Percentiles rank a stretch among this genome's conserved stretches.
These are phyloP conservation scores for Shinisaurus crocodilurus DNA, from an alignment of 2,113 vertebrate species.

Conservation along the genomic window DNA sequence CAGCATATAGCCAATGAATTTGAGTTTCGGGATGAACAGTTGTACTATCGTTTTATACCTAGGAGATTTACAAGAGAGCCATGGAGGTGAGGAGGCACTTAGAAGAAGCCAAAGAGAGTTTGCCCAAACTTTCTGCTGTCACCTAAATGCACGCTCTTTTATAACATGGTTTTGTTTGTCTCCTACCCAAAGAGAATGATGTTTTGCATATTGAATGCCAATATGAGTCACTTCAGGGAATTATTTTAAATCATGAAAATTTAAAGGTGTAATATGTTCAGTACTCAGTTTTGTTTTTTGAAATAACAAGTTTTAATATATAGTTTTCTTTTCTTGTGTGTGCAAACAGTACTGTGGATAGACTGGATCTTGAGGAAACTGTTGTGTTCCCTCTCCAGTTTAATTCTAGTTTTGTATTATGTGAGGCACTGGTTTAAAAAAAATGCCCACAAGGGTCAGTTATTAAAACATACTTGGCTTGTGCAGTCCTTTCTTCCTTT, in stretches of 20 bases:
- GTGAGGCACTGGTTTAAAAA: background rate
- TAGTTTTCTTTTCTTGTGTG: background rate
- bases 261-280: constrained; percentile 13
- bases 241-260: constrained; percentile 30
- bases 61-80: constrained; percentile 57
- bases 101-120: constrained; percentile 42
- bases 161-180: constrained; percentile 1
- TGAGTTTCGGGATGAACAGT: constrained; percentile 85
- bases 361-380: constrained; percentile 17
- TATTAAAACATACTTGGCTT: background rate
- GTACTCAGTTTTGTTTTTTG: constrained; percentile 37
- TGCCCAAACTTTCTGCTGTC: constrained; percentile 28
- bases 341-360: constrained; percentile 39
- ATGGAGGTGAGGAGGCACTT: constrained; percentile 26
- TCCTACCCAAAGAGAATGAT: constrained; percentile 12
- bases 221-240: constrained; percentile 7
- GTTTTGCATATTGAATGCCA: constrained; percentile 18
- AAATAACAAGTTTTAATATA: constrained; percentile 8
- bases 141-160: constrained; percentile 18
- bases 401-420: constrained; percentile 5
- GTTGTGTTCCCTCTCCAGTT: background rate
- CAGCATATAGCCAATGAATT: constrained; percentile 87
- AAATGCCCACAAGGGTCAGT: background rate
- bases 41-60: constrained; percentile 86
- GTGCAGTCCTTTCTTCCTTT: background rate